Evolutionary conservation across 1,140 invertebrate genomes (phyloP).

Genomic region (Sinella curviseta): DNA sequence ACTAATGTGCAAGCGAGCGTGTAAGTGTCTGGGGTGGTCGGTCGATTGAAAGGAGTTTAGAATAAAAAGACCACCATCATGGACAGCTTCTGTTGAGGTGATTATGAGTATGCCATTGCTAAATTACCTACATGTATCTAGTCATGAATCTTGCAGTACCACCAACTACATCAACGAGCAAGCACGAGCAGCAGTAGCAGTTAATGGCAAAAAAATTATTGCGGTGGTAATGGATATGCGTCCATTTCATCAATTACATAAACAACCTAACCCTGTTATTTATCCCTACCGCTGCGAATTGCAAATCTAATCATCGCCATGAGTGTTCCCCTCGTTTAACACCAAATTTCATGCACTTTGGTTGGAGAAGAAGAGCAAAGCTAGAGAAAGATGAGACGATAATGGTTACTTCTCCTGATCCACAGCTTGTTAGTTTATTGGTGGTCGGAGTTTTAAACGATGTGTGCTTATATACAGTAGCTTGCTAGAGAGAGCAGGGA

Average conservation of each 20-base stretch:
- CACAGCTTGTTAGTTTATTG: not conserved
- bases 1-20: not conserved
- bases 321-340: not conserved
- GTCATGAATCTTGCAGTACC: too few species aligned
- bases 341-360: not conserved
- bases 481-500: not conserved
- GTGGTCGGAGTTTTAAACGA: not conserved
- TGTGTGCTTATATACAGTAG: not conserved
- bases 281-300: not conserved
- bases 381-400: not conserved
- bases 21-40: too few species aligned
- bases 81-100: too few species aligned
- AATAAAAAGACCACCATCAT: not conserved
- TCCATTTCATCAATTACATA: not conserved
- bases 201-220: not conserved
- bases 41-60: not conserved
- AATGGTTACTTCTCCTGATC: not conserved
- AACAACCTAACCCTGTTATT: slow-evolving; percentile 19
- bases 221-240: not conserved
- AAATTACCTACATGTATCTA: too few species aligned
- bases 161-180: not conserved
- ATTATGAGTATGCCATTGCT: too few species aligned
- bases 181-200: not conserved
- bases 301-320: not conserved
- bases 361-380: not conserved